Conservation (phyloP, 2,888 invertebrate genomes). For the Teleogryllus oceanicus region DNA sequence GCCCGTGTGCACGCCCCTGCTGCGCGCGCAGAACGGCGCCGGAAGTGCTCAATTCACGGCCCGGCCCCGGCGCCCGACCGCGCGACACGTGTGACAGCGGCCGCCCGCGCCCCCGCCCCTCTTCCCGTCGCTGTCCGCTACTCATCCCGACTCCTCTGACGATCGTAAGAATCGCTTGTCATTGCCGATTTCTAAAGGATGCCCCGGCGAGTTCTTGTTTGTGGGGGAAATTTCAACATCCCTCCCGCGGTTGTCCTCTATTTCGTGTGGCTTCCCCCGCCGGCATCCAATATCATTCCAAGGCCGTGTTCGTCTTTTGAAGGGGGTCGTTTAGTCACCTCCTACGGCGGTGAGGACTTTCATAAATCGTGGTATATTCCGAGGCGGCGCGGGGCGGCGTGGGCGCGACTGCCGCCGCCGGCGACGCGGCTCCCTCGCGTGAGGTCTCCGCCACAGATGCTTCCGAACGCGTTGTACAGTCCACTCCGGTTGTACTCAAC, state of each 20-base stretch:
- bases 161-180: background rate
- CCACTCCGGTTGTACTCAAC: no score
- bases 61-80: background rate
- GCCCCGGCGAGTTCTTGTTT: background rate
- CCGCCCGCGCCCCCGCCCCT: background rate
- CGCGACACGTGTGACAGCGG: background rate
- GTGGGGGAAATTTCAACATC: background rate
- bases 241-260: background rate
- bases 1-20: no score
- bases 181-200: conserved; percentile 3
- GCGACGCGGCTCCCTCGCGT: no score
- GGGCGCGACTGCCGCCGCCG: no score
- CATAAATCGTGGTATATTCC: conserved; percentile 1
- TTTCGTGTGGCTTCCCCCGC: background rate
- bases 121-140: background rate
- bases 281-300: background rate
- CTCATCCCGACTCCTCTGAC: background rate
- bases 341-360: background rate
- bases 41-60: background rate
- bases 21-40: no score
- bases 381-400: background rate
- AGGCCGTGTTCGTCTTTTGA: conserved; percentile 4
- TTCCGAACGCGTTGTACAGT: no score
- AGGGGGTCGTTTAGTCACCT: conserved; percentile 18
- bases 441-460: no score